A percentile compares a stretch with the other conserved stretches of the same genome.
These are phyloP conservation scores for Vultur gryphus DNA, from an alignment of 2,797 vertebrate species.

Conservation along the genomic window DNA sequence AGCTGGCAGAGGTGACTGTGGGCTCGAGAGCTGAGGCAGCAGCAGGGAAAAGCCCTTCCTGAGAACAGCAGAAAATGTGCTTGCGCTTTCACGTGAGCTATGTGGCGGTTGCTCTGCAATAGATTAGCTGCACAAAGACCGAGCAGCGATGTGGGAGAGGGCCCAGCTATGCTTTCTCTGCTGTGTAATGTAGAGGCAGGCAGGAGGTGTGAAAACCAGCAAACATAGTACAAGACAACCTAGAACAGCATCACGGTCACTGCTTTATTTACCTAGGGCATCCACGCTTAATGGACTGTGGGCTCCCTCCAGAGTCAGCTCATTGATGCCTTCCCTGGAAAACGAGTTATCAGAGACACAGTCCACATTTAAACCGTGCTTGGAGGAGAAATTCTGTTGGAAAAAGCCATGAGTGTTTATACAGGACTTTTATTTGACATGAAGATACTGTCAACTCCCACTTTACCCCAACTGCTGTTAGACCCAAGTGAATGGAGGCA, in stretches of 20 bases:
- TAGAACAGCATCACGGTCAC: neutral
- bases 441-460: neutral
- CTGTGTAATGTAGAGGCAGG: neutral
- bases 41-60: neutral
- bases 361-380: conserved; percentile 73
- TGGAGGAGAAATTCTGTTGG: conserved; percentile 11
- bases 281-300: neutral
- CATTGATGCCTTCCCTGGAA: conserved; percentile 78
- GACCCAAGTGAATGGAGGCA: neutral
- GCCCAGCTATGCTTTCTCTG: neutral
- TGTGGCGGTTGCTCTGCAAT: accelerated
- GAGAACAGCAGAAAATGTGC: neutral
- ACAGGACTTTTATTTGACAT: neutral
- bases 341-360: conserved; percentile 77
- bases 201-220: neutral
- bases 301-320: conserved; percentile 70
- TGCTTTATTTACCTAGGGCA: neutral
- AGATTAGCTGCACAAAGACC: neutral
- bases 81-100: neutral
- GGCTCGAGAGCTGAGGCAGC: neutral
- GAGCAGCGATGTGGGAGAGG: too few relatives aligned
- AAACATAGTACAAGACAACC: neutral
- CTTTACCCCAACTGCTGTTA: neutral
- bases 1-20: neutral
- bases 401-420: neutral